Base-by-base conservation (phyloP, 1,140 invertebrate genomes). In the Drosophila rhopaloa region DNA sequence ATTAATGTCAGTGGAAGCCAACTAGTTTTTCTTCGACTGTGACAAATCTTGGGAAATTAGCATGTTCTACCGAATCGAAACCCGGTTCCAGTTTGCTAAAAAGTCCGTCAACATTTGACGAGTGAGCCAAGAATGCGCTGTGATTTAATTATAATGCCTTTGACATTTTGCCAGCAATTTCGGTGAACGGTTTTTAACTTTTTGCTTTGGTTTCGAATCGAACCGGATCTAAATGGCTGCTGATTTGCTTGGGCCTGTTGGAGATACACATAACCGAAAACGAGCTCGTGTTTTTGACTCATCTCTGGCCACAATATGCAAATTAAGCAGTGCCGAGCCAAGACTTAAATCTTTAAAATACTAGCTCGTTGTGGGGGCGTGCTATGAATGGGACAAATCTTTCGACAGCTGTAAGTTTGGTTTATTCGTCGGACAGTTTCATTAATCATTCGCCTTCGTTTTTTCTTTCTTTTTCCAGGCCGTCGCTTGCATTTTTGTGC, bases 401-500 rank as follows among this genome's bases (percentile, higher is more conserved):
- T 51, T 66, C 53, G 56, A 63, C 76, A 73, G 53, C 38, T 63
- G 56, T 27, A 44, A 16, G 24, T 11, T 41, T 14, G 16, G 40
- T 19, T 35, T 8, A 11, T 10, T 8, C 16, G n/a, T 58, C 65
- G 40, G 54, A 47, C 72, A 62, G 37, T 10, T 19, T 32, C 44
- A 61, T 72, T 79, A 66, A 62, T 78, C 57, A 79, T 55, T 48
- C 19, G n/a, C 19, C 56, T 57, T 29, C 4, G 11, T 40, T 41
- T 47, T 37, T 41, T 4, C 6, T 32, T 59, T 44, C 35, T 11
- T 16, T 35, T 78, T 70, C 3, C 73, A 91, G 90, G 78, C 79
- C 90, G 70, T 90, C 75, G 90, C 90, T 90, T 91, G 90, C 90
- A 91, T 91, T 53, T 61, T 78, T 43, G 54, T 91, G 90, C 90